phyloP scores from a whole-genome alignment of 1,140 invertebrate genomes.

The Dendroctonus valens region DNA sequence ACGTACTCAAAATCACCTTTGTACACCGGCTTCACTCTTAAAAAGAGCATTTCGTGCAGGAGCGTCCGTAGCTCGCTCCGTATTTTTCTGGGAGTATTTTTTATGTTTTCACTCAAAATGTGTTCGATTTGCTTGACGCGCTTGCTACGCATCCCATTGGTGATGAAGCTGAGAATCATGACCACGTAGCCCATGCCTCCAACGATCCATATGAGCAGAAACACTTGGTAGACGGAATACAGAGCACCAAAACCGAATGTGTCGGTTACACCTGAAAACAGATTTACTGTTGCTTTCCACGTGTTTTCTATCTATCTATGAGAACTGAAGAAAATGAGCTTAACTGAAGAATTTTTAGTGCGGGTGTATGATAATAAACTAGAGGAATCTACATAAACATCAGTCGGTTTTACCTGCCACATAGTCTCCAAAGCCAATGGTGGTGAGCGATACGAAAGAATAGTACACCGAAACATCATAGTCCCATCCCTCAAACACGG shows the following conservation, averaged over 20 bases:
- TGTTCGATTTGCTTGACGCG: conserved; percentile 72
- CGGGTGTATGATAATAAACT: too few relatives aligned
- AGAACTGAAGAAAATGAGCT: neutral
- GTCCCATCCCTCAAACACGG: conserved; percentile 83
- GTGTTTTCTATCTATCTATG: neutral
- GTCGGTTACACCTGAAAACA: conserved; percentile 54
- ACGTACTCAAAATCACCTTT: conserved; percentile 50
- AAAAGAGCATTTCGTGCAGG: conserved; percentile 45
- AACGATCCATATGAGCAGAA: conserved; percentile 81
- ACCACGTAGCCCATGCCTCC: conserved; percentile 87
- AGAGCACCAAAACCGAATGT: conserved; percentile 53
- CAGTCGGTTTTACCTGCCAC: conserved; percentile 62
- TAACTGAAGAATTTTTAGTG: too few relatives aligned
- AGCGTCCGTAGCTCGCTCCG: conserved; percentile 63
- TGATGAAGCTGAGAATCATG: conserved; percentile 88
- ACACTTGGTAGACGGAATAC: conserved; percentile 69
- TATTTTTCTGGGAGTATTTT: conserved; percentile 74
- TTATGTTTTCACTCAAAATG: conserved; percentile 70
- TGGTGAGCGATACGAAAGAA: conserved; percentile 88
- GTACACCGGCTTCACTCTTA: conserved; percentile 54
- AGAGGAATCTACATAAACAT: too few relatives aligned
- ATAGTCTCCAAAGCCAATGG: conserved; percentile 92
- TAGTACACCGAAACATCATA: conserved; percentile 91
- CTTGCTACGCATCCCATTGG: conserved; percentile 70
- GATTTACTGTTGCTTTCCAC: neutral